phyloP scores from a whole-genome alignment of 2,888 invertebrate genomes.

The Phyllotreta cruciferae region DNA sequence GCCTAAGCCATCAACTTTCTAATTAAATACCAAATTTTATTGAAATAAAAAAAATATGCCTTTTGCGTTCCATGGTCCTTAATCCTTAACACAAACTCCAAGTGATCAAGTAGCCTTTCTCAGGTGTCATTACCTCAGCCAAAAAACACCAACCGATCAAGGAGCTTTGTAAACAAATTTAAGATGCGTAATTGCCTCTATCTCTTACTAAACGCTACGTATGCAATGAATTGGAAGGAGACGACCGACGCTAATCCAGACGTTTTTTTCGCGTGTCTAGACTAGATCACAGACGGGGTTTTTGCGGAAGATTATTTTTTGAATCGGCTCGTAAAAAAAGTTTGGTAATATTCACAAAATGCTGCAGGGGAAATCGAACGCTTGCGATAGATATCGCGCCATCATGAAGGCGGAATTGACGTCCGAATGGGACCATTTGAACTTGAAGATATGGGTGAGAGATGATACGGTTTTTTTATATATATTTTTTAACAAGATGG shows the following conservation, averaged over 20 bases:
- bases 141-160: too few species aligned
- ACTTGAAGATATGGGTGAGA: constrained; percentile 53
- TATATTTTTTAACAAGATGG: neutral
- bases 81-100: too few species aligned
- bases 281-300: neutral
- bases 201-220: too few species aligned
- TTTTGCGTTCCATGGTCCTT: too few species aligned
- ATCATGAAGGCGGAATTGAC: constrained; percentile 50
- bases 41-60: too few species aligned
- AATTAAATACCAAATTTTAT: too few species aligned
- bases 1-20: too few species aligned
- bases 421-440: constrained; percentile 51
- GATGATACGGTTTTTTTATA: constrained; percentile 41
- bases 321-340: neutral
- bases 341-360: neutral
- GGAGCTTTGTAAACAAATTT: too few species aligned
- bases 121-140: too few species aligned
- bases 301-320: neutral
- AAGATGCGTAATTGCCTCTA: too few species aligned
- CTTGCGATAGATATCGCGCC: constrained; percentile 32
- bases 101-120: too few species aligned
- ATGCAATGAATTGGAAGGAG: neutral
- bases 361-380: constrained; percentile 1
- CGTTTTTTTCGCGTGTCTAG: constrained; percentile 14
- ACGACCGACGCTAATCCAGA: neutral